Evolutionary conservation across 2,888 invertebrate species (phyloP).

Genomic region (Andricus quercusramuli): DNA sequence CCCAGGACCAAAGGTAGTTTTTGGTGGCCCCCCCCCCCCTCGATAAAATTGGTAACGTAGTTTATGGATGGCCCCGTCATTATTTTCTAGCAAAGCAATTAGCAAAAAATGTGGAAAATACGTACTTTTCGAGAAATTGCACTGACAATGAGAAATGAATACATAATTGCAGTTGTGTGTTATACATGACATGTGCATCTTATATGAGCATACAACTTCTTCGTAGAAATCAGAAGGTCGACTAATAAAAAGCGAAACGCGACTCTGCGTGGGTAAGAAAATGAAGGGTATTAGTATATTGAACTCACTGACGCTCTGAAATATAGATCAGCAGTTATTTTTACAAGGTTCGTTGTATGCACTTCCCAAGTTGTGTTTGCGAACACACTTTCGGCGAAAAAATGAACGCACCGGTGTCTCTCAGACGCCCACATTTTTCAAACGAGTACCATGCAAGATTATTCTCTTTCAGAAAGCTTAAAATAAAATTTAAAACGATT

Average conservation of each 20-base stretch:
- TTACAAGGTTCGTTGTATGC: slow-evolving; percentile 53
- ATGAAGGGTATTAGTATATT: slow-evolving; percentile 67
- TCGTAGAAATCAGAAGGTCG: slow-evolving; percentile 10
- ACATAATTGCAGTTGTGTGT: background rate
- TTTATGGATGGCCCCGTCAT: background rate
- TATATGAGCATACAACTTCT: slow-evolving; percentile 15
- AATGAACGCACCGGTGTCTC: slow-evolving; percentile 5
- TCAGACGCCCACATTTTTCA: slow-evolving; percentile 16
- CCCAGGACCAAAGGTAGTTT: too few species aligned
- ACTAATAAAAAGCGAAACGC: slow-evolving; percentile 18
- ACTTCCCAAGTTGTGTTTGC: slow-evolving; percentile 26
- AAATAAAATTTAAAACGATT: background rate
- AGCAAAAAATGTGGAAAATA: background rate
- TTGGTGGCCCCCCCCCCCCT: too few species aligned
- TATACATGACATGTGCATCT: background rate
- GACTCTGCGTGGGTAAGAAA: slow-evolving; percentile 28
- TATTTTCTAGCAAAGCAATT: background rate
- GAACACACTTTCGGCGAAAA: slow-evolving; percentile 12
- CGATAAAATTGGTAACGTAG: too few species aligned
- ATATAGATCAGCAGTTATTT: slow-evolving; percentile 65
- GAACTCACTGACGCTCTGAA: slow-evolving; percentile 64
- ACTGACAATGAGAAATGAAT: background rate
- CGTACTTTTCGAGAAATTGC: background rate
- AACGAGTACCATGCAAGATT: background rate
- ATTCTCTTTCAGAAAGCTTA: background rate